These are phyloP conservation scores for Nezara viridula DNA, from an alignment of 2,888 invertebrate species.

Conservation along the genomic window DNA sequence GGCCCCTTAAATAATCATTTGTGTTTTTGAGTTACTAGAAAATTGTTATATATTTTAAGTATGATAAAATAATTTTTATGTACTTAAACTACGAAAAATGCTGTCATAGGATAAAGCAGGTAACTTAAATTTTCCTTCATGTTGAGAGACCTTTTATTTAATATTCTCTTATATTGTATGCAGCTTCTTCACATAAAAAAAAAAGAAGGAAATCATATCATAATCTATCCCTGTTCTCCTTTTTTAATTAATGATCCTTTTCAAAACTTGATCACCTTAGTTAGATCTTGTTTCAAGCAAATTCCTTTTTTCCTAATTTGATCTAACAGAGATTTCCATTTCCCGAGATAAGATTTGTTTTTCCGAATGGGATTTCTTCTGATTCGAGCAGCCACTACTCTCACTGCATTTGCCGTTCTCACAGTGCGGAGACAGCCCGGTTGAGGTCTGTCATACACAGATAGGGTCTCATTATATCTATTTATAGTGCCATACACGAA, in stretches of 20 bases:
- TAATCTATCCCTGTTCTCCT: not conserved
- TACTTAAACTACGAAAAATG: not conserved
- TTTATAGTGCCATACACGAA: no score
- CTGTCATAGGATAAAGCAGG: not conserved
- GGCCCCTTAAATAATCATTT: not conserved
- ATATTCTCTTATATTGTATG: not conserved
- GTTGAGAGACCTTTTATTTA: not conserved
- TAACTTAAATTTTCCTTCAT: not conserved
- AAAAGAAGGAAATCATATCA: not conserved
- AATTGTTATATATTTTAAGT: not conserved
- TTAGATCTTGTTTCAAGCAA: not conserved
- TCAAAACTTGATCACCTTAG: not conserved
- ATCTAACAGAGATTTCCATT: no score
- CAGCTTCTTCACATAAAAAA: not conserved
- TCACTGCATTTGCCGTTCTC: no score
- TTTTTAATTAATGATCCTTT: not conserved
- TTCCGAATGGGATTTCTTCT: no score
- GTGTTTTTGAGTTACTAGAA: not conserved
- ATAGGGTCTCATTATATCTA: no score
- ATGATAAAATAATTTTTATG: not conserved
- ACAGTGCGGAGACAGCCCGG: no score
- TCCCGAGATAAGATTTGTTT: no score
- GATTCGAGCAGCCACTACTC: no score
- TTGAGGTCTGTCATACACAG: no score
- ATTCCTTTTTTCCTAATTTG: not conserved